These are phyloP conservation scores for Ectemnius cavifrons DNA, from an alignment of 2,888 invertebrate species.

Conservation along the genomic window DNA sequence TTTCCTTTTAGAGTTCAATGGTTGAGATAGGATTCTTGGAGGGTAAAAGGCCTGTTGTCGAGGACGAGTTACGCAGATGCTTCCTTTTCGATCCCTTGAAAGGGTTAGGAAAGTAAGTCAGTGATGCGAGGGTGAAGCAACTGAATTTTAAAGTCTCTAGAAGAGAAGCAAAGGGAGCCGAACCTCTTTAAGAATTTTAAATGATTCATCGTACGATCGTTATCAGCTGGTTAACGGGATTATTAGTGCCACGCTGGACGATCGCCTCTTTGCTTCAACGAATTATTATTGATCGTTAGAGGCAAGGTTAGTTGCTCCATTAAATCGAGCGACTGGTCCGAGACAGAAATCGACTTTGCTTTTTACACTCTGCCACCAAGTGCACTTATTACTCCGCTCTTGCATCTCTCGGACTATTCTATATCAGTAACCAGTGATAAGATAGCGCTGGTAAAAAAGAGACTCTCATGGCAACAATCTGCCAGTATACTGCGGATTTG, in stretches of 20 bases:
- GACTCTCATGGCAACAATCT: constrained; percentile 76
- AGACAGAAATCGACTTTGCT: constrained; percentile 47
- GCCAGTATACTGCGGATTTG: constrained; percentile 68
- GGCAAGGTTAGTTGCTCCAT: background rate
- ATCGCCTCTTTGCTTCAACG: background rate
- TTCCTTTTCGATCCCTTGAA: constrained; percentile 21
- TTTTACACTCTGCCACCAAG: constrained; percentile 44
- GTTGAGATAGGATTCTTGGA: no score
- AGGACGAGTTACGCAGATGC: no score
- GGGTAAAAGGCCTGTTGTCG: no score
- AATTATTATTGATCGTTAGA: background rate
- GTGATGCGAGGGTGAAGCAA: constrained; percentile 62
- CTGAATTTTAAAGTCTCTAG: constrained; percentile 41
- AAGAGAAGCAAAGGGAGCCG: constrained; percentile 32
- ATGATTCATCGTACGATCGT: constrained; percentile 25
- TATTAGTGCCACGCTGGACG: background rate
- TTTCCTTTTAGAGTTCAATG: no score
- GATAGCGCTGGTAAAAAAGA: constrained; percentile 67
- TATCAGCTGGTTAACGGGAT: constrained; percentile 7
- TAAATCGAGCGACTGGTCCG: constrained; percentile 16
- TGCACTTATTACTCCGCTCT: constrained; percentile 51
- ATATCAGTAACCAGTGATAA: constrained; percentile 70
- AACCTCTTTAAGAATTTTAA: constrained; percentile 60
- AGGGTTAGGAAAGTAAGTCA: constrained; percentile 72
- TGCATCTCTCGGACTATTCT: constrained; percentile 66